Evolutionary conservation across 1,140 invertebrate genomes (phyloP).

Genomic region (Dendrolimus punctatus): DNA sequence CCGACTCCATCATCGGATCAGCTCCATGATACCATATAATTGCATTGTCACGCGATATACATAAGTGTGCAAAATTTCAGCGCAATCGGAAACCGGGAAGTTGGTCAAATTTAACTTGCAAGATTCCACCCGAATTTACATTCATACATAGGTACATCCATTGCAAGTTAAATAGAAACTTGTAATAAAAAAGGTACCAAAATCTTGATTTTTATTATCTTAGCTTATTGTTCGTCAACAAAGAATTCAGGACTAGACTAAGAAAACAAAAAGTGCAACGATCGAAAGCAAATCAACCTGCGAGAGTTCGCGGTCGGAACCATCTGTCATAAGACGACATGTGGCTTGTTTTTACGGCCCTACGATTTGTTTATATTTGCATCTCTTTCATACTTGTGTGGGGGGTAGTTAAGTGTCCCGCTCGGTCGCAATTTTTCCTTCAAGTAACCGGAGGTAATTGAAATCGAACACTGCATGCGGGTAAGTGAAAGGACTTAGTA

Average conservation of each 20-base stretch:
- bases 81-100: too few relatives aligned
- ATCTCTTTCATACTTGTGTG: constrained; percentile 19
- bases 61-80: too few relatives aligned
- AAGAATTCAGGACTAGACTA: background rate
- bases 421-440: constrained; percentile 47
- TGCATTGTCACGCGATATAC: too few relatives aligned
- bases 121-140: too few relatives aligned
- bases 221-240: too few relatives aligned
- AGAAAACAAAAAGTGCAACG: constrained; percentile 2
- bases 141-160: too few relatives aligned
- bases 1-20: too few relatives aligned
- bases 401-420: constrained; percentile 14
- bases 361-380: constrained; percentile 58
- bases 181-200: too few relatives aligned
- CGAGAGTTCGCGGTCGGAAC: constrained; percentile 37
- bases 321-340: constrained; percentile 57
- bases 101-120: too few relatives aligned
- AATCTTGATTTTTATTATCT: too few relatives aligned
- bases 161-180: too few relatives aligned
- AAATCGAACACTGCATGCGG: constrained; percentile 63
- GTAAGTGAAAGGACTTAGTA: constrained; percentile 54
- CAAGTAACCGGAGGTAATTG: constrained; percentile 52
- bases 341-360: constrained; percentile 51
- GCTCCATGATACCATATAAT: too few relatives aligned
- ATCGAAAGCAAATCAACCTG: constrained; percentile 38